A percentile compares a stretch with the other conserved stretches of the same genome.
phyloP scores from a whole-genome alignment of 2,888 invertebrate genomes.

The Agonopterix subpropinquella region DNA sequence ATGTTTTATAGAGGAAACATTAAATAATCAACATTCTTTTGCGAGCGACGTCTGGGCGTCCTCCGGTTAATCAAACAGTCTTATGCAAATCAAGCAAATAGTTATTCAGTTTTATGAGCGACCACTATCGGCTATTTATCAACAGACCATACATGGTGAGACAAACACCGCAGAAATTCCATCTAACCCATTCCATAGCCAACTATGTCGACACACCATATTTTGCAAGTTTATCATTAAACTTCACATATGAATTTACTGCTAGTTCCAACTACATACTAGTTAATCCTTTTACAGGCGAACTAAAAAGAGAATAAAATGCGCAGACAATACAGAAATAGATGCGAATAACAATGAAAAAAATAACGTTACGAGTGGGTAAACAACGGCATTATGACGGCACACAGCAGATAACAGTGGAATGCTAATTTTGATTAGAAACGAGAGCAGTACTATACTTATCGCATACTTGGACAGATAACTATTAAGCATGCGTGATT shows the following conservation, averaged over 20 bases:
- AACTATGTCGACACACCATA: constrained; percentile 38
- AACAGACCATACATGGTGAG: constrained; percentile 40
- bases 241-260: constrained; percentile 14
- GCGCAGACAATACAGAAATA: constrained; percentile 13
- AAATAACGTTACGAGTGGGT: constrained; percentile 32
- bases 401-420: constrained; percentile 57
- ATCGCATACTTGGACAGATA: constrained; percentile 60
- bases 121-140: constrained; percentile 47
- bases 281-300: constrained; percentile 1
- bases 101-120: constrained; percentile 53
- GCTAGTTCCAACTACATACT: no score
- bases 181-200: constrained; percentile 29
- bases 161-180: constrained; percentile 38
- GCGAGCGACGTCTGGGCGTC: constrained; percentile 34
- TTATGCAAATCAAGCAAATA: constrained; percentile 61
- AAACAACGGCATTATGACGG: constrained; percentile 50
- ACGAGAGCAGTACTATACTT: constrained; percentile 56
- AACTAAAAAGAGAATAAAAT: constrained; percentile 11
- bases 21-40: constrained; percentile 53
- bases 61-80: constrained; percentile 48
- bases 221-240: constrained; percentile 38
- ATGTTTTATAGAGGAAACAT: constrained; percentile 48
- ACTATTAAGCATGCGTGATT: constrained; percentile 54
- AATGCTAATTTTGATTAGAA: constrained; percentile 69
- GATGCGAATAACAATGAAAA: constrained; percentile 34